Percentiles rank a stretch among this genome's conserved stretches.
These are phyloP conservation scores for Acanthococcus lagerstroemiae DNA, from an alignment of 2,888 invertebrate species.

Conservation along the genomic window DNA sequence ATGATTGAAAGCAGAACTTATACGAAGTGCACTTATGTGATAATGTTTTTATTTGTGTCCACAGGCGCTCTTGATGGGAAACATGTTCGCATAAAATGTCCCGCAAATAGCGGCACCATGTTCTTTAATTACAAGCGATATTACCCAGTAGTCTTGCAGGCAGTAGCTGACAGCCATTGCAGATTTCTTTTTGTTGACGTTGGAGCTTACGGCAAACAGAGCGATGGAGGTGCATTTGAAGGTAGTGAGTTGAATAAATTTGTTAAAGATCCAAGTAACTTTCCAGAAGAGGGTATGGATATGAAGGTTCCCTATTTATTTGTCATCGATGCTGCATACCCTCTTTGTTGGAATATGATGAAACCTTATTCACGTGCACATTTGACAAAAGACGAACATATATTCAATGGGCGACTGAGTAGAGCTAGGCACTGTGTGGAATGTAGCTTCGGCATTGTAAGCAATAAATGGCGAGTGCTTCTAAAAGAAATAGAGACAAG, in stretches of 20 bases:
- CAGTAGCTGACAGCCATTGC: background rate
- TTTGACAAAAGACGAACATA: too few species aligned
- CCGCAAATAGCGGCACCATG: background rate
- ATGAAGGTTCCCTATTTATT: too few species aligned
- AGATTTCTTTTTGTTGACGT: background rate
- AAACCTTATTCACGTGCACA: too few species aligned
- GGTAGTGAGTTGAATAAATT: background rate
- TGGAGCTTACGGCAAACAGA: background rate
- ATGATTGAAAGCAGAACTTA: background rate
- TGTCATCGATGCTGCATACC: too few species aligned
- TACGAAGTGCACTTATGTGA: background rate
- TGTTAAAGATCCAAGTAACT: background rate
- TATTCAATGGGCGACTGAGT: too few species aligned
- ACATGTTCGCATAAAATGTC: background rate
- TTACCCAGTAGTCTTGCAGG: background rate
- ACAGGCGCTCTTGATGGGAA: background rate
- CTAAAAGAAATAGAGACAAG: constrained; percentile 4
- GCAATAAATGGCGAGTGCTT: too few species aligned
- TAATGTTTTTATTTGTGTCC: background rate
- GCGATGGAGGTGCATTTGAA: background rate
- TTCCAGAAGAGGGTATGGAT: background rate
- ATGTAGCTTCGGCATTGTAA: too few species aligned
- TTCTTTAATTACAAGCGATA: background rate
- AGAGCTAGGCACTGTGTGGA: too few species aligned
- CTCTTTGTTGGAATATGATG: too few species aligned